Conservation (phyloP, 2,797 vertebrate species). For the Bradypus variegatus region DNA sequence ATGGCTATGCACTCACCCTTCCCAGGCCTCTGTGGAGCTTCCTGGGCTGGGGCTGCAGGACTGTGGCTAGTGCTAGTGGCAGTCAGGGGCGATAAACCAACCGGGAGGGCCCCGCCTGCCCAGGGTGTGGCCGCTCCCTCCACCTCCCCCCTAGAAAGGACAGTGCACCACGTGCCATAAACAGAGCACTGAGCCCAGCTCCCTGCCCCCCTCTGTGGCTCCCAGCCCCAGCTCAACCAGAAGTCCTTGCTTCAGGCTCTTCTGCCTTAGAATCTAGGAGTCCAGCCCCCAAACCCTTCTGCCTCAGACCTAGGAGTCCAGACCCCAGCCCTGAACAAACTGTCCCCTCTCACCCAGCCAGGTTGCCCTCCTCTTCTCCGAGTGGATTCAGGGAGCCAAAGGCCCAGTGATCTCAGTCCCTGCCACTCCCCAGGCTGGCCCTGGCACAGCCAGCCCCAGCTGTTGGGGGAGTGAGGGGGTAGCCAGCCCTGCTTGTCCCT, state of each 20-base stretch:
- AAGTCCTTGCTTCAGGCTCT: not conserved
- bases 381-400: conserved; percentile 30
- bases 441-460: conserved; percentile 54
- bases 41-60: conserved; percentile 1
- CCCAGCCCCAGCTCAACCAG: not conserved
- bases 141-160: conserved; percentile 46
- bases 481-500: conserved; percentile 23
- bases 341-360: conserved; percentile 41
- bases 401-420: conserved; percentile 24
- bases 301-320: not conserved
- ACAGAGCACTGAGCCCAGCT: conserved; percentile 22
- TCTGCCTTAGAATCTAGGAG: not conserved
- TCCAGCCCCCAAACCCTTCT: not conserved
- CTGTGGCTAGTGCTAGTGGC: conserved; percentile 37
- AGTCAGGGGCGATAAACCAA: conserved; percentile 41
- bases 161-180: conserved; percentile 4
- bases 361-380: not conserved
- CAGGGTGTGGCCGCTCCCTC: conserved; percentile 45
- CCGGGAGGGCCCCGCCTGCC: conserved; percentile 34
- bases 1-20: conserved; percentile 35
- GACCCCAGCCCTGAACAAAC: conserved; percentile 1
- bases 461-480: conserved; percentile 15
- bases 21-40: conserved; percentile 34
- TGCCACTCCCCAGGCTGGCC: not conserved
- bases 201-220: not conserved